Evolutionary conservation across 2,888 invertebrate genomes (phyloP).

Genomic region (Sarcophaga subvicina): DNA sequence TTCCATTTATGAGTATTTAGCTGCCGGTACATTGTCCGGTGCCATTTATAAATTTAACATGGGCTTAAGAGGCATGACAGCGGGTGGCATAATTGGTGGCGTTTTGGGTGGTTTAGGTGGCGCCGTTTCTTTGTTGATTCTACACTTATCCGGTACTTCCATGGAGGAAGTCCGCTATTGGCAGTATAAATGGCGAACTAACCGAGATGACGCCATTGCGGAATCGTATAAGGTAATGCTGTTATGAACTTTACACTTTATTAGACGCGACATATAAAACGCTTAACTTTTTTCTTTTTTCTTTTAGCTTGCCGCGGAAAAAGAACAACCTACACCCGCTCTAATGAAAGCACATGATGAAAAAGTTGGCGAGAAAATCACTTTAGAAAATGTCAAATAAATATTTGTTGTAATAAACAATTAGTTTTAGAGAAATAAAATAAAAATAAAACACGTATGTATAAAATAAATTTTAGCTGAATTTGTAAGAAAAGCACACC

Average conservation of each 20-base stretch:
- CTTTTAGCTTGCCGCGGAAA: slow-evolving; percentile 68
- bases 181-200: slow-evolving; percentile 83
- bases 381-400: slow-evolving; percentile 76
- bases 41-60: slow-evolving; percentile 86
- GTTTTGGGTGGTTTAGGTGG: slow-evolving; percentile 86
- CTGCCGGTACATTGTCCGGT: slow-evolving; percentile 86
- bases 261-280: not conserved
- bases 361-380: slow-evolving; percentile 74
- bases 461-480: too few relatives aligned
- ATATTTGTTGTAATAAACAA: not conserved
- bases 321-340: slow-evolving; percentile 69
- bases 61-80: slow-evolving; percentile 86
- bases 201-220: slow-evolving; percentile 79
- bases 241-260: not conserved
- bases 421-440: not conserved
- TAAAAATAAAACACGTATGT: not conserved
- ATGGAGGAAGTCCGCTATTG: slow-evolving; percentile 86
- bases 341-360: slow-evolving; percentile 76
- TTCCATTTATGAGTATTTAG: slow-evolving; percentile 86
- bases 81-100: slow-evolving; percentile 86
- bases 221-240: slow-evolving; percentile 75
- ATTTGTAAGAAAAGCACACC: too few relatives aligned
- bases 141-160: slow-evolving; percentile 84
- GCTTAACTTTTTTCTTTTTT: not conserved
- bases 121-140: slow-evolving; percentile 82